phyloP scores from a whole-genome alignment of 2,113 vertebrate species.

The Oreochromis spilurus region DNA sequence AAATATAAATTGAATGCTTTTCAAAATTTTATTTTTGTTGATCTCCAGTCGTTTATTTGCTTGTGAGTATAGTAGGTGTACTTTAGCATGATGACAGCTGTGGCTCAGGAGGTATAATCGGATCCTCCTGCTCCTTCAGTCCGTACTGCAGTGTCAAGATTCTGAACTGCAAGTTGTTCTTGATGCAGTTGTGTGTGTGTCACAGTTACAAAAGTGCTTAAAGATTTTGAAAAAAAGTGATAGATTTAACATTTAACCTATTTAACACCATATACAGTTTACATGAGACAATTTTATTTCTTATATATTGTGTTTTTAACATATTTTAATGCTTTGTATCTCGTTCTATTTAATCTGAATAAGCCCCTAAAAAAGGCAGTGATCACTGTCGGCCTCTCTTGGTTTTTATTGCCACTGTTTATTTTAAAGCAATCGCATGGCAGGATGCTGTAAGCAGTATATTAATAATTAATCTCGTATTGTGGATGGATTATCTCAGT shows the following conservation, averaged over 20 bases:
- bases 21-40: neutral
- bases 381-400: no score
- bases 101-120: neutral
- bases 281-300: no score
- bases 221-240: neutral
- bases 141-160: neutral
- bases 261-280: neutral
- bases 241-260: neutral
- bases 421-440: no score
- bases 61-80: neutral
- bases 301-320: no score
- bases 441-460: no score
- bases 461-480: no score
- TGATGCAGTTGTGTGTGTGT: neutral
- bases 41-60: neutral
- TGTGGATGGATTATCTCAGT: no score
- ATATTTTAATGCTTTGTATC: no score
- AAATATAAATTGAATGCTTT: neutral
- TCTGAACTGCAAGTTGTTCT: neutral
- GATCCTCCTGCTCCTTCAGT: neutral
- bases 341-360: no score
- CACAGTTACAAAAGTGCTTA: neutral
- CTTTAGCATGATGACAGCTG: neutral
- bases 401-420: no score
- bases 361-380: no score